Percentiles rank a stretch among this genome's conserved stretches.
Conservation (phyloP, 2,888 invertebrate genomes). For the Cremastobaeus sp. region DNA sequence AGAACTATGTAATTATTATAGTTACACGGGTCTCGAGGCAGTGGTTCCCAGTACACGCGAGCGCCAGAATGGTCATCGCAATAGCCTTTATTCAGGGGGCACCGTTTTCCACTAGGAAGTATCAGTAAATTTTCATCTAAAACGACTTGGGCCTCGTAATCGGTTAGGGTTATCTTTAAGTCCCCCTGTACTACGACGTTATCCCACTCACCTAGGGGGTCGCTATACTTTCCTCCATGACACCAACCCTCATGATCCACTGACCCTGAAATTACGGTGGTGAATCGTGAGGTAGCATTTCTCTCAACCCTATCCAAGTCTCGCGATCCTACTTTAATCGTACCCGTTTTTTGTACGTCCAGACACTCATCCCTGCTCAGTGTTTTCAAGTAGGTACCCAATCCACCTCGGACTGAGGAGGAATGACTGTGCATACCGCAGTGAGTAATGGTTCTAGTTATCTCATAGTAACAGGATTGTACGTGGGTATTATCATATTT, state of each 20-base stretch:
- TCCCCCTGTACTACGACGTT: conserved; percentile 1
- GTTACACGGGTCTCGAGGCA: conserved; percentile 29
- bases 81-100: not conserved
- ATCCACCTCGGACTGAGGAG: not conserved
- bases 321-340: not conserved
- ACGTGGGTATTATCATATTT: not conserved
- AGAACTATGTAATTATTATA: conserved; percentile 50
- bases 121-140: not conserved
- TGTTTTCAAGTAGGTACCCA: not conserved
- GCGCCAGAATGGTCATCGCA: conserved; percentile 34
- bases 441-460: not conserved
- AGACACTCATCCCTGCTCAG: conserved; percentile 3
- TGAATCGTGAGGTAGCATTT: not conserved
- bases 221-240: not conserved
- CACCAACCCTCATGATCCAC: not conserved
- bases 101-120: not conserved
- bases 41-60: conserved; percentile 27
- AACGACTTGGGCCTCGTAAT: not conserved
- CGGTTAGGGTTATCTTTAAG: not conserved
- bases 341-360: not conserved
- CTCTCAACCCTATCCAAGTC: no score
- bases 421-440: conserved; percentile 14
- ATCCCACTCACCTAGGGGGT: not conserved
- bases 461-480: not conserved
- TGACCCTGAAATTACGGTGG: no score